Percentiles rank a stretch among this genome's conserved stretches.
Conservation (phyloP, 2,888 invertebrate species). For the Taenaris catops region DNA sequence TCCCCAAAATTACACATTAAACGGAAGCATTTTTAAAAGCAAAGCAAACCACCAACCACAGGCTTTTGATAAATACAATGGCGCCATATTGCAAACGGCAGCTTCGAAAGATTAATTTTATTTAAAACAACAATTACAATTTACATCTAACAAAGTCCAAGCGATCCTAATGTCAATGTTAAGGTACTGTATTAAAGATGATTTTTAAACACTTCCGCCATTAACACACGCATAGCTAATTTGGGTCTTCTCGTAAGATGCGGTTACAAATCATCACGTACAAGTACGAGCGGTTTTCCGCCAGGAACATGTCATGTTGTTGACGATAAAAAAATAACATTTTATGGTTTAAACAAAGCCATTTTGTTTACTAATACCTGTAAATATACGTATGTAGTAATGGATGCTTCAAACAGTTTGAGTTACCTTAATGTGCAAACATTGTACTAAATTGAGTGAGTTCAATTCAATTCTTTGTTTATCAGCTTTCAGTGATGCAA, state of each 20-base stretch:
- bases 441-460: no score
- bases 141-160: background rate
- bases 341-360: no score
- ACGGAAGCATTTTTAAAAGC: conserved; percentile 15
- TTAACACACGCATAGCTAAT: no score
- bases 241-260: conserved; percentile 16
- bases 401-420: no score
- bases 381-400: no score
- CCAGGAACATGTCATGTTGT: conserved; percentile 5
- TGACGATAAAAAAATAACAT: no score
- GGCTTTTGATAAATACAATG: conserved; percentile 26
- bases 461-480: no score
- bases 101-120: conserved; percentile 32
- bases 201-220: background rate
- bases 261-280: conserved; percentile 23
- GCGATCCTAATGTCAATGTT: conserved; percentile 1
- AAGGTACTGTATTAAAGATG: conserved; percentile 4
- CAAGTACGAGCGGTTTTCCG: conserved; percentile 13
- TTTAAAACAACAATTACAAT: conserved; percentile 21
- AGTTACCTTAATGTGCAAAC: no score
- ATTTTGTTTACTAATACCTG: no score
- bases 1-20: conserved; percentile 15
- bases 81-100: conserved; percentile 44
- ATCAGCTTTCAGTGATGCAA: no score
- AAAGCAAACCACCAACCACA: conserved; percentile 32